These are phyloP conservation scores for Ectemnius lituratus DNA, from an alignment of 2,888 invertebrate species.

Conservation along the genomic window DNA sequence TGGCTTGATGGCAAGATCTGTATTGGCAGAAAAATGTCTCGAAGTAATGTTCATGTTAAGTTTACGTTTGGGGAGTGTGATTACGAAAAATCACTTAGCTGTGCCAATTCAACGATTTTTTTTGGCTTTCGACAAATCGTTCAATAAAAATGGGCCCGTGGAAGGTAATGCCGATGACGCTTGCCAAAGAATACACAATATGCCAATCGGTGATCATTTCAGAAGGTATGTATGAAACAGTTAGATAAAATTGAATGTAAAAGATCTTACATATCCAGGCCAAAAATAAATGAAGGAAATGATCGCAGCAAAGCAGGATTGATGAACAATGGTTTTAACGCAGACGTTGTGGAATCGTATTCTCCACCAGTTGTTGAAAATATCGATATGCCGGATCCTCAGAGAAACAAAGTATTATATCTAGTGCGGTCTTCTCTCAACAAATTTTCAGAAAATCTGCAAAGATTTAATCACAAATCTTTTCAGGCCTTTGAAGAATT, in stretches of 20 bases:
- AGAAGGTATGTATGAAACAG: slow-evolving; percentile 29
- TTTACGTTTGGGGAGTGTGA: slow-evolving; percentile 86
- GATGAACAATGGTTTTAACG: slow-evolving; percentile 59
- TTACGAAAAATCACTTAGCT: slow-evolving; percentile 86
- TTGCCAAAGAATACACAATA: slow-evolving; percentile 22
- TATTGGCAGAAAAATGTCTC: slow-evolving; percentile 89
- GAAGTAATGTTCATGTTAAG: slow-evolving; percentile 91
- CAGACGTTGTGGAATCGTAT: slow-evolving; percentile 81
- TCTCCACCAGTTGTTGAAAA: slow-evolving; percentile 79
- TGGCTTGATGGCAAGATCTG: slow-evolving; percentile 86
- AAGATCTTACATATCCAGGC: slow-evolving; percentile 16
- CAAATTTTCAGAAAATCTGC: background rate
- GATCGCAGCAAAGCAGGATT: slow-evolving; percentile 40
- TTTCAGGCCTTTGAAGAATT: slow-evolving; percentile 87
- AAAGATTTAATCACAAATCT: slow-evolving; percentile 21
- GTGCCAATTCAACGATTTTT: slow-evolving; percentile 87
- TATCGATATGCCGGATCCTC: slow-evolving; percentile 65
- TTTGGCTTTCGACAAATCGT: slow-evolving; percentile 88
- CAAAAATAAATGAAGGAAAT: slow-evolving; percentile 31
- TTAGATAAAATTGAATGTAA: background rate
- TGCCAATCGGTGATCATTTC: slow-evolving; percentile 24
- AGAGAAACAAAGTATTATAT: slow-evolving; percentile 67
- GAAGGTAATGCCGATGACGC: slow-evolving; percentile 37
- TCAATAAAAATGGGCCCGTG: slow-evolving; percentile 69
- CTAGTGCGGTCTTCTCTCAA: slow-evolving; percentile 9